A percentile compares a stretch with the other conserved stretches of the same genome.
phyloP scores from a whole-genome alignment of 2,888 invertebrate genomes.

The Protodeltote pygarga region DNA sequence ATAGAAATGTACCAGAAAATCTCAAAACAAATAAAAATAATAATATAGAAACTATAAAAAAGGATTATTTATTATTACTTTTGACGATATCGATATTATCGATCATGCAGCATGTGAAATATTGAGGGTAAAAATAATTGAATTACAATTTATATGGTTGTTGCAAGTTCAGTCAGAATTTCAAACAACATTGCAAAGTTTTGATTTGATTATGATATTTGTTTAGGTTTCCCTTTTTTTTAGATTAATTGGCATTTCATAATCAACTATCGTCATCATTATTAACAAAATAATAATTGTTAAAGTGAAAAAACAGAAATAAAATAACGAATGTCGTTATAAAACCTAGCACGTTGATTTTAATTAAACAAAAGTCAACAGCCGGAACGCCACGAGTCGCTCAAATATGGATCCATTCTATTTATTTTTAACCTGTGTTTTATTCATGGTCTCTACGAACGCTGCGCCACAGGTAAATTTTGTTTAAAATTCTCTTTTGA shows the following conservation, averaged over 20 bases:
- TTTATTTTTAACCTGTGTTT: slow-evolving; percentile 53
- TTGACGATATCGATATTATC: slow-evolving; percentile 4
- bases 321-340: slow-evolving; percentile 21
- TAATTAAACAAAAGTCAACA: slow-evolving; percentile 41
- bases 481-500: neutral
- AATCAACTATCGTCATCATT: neutral
- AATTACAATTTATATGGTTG: neutral
- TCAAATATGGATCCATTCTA: slow-evolving; percentile 39
- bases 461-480: slow-evolving; percentile 62
- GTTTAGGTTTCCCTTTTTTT: too few relatives aligned
- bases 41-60: slow-evolving; percentile 27
- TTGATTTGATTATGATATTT: too few relatives aligned
- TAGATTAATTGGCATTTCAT: neutral
- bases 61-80: slow-evolving; percentile 9
- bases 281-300: slow-evolving; percentile 3
- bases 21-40: slow-evolving; percentile 30
- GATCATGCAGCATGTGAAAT: neutral
- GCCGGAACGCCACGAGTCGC: slow-evolving; percentile 21
- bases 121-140: neutral
- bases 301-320: slow-evolving; percentile 15
- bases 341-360: slow-evolving; percentile 23
- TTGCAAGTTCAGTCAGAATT: too few relatives aligned
- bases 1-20: slow-evolving; percentile 2
- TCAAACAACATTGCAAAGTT: neutral
- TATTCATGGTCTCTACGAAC: slow-evolving; percentile 45